A percentile compares a stretch with the other conserved stretches of the same genome.
phyloP scores from a whole-genome alignment of 2,888 invertebrate species.

The Lomographa bimaculata region DNA sequence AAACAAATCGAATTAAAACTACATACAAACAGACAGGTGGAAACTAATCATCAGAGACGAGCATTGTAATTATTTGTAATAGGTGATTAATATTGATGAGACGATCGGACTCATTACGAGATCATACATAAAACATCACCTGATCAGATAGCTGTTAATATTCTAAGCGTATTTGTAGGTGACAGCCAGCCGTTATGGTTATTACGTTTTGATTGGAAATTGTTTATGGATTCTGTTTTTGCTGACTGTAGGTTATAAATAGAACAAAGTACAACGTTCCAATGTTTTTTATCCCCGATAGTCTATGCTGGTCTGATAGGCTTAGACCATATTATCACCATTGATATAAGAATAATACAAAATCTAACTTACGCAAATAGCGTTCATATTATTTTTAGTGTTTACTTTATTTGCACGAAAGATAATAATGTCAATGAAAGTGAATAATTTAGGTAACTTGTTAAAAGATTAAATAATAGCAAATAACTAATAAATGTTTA shows the following conservation, averaged over 20 bases:
- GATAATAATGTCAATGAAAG: too few relatives aligned
- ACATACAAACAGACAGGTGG: constrained; percentile 17
- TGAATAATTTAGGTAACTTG: too few relatives aligned
- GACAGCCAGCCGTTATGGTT: constrained; percentile 17
- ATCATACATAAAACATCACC: constrained; percentile 34
- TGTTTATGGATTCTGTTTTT: constrained; percentile 5
- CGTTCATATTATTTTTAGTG: too few relatives aligned
- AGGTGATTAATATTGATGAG: constrained; percentile 37
- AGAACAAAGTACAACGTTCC: too few relatives aligned
- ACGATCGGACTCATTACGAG: constrained; percentile 31
- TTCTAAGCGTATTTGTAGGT: constrained; percentile 18
- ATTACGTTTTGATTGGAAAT: constrained; percentile 17
- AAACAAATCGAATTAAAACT: constrained; percentile 22
- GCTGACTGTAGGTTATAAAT: too few relatives aligned
- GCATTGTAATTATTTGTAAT: constrained; percentile 24
- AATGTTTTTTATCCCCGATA: too few relatives aligned
- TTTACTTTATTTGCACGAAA: too few relatives aligned
- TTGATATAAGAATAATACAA: too few relatives aligned
- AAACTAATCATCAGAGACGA: constrained; percentile 23
- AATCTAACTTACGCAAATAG: too few relatives aligned
- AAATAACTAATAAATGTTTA: not conserved
- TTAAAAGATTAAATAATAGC: not conserved
- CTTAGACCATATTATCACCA: too few relatives aligned
- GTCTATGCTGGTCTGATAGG: too few relatives aligned
- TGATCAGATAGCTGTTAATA: constrained; percentile 26